Evolutionary conservation across 2,888 invertebrate genomes (phyloP).

Genomic region (Hypercompe scribonia): DNA sequence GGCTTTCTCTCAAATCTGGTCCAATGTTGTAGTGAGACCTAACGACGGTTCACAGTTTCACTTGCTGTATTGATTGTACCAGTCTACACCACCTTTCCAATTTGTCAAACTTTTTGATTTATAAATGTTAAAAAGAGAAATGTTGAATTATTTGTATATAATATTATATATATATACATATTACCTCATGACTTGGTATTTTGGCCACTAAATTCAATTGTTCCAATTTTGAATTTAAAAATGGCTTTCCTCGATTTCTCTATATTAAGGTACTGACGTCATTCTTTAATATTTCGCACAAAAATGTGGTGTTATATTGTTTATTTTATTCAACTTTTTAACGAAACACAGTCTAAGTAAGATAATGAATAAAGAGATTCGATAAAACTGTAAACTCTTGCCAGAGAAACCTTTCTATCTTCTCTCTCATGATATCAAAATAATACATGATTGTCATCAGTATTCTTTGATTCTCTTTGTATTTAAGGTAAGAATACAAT

Average conservation of each 20-base stretch:
- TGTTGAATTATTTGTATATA: background rate
- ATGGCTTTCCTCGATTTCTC: background rate
- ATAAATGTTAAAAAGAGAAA: conserved; percentile 10
- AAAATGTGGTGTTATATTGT: background rate
- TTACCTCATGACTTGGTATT: background rate
- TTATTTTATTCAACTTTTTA: background rate
- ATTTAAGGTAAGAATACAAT: conserved; percentile 1
- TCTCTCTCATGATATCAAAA: too few relatives aligned
- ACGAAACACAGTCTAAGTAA: background rate
- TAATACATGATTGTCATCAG: too few relatives aligned
- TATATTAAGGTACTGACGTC: background rate
- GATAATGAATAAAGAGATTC: background rate
- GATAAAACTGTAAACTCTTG: background rate
- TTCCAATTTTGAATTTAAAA: background rate
- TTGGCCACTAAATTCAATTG: background rate
- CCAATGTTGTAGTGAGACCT: conserved; percentile 43
- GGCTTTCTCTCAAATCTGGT: conserved; percentile 75
- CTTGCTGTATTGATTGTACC: conserved; percentile 45
- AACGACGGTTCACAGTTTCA: conserved; percentile 37
- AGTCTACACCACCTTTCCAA: conserved; percentile 40
- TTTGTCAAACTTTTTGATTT: conserved; percentile 28
- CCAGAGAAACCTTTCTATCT: background rate
- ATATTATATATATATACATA: too few relatives aligned
- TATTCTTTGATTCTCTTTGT: too few relatives aligned
- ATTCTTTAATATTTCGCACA: background rate